These are phyloP conservation scores for Drosophila varians DNA, from an alignment of 1,140 invertebrate species.

Conservation along the genomic window DNA sequence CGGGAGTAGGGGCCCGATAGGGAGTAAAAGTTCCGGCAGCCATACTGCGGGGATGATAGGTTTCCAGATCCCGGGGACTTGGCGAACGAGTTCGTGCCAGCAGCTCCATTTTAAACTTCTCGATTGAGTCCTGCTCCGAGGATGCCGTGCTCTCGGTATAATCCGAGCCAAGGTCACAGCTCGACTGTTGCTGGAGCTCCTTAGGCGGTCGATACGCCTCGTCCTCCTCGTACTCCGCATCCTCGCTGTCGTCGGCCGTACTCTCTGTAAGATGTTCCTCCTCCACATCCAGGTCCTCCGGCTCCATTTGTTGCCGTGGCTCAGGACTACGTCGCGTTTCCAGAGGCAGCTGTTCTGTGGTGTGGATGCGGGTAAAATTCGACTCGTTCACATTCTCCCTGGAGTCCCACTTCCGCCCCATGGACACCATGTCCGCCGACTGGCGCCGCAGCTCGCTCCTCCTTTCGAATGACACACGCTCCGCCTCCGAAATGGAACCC, in stretches of 20 bases:
- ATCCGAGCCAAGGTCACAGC: constrained; percentile 85
- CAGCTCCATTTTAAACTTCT: constrained; percentile 85
- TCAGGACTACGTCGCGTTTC: constrained; percentile 3
- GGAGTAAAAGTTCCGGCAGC: constrained; percentile 72
- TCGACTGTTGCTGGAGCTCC: constrained; percentile 39
- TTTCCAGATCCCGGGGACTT: constrained; percentile 86
- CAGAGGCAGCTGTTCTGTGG: constrained; percentile 18
- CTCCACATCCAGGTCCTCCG: constrained; percentile 37
- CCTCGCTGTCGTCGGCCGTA: constrained; percentile 68
- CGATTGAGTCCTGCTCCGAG: constrained; percentile 84
- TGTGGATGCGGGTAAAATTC: constrained; percentile 35
- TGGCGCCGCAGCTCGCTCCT: constrained; percentile 71
- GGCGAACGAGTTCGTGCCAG: constrained; percentile 83
- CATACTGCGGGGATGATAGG: constrained; percentile 87
- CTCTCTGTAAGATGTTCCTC: constrained; percentile 63
- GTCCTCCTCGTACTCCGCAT: constrained; percentile 47
- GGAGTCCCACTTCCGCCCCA: constrained; percentile 70
- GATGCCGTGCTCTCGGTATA: constrained; percentile 87
- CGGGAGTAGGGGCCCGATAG: constrained; percentile 82
- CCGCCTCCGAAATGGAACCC: constrained; percentile 79
- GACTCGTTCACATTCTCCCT: constrained; percentile 64
- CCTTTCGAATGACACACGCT: constrained; percentile 72
- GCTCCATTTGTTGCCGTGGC: background rate
- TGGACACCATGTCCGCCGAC: constrained; percentile 66
- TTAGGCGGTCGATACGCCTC: constrained; percentile 17